Base-by-base conservation (phyloP, 2,888 invertebrate species). In the Frankliniella fusca region DNA sequence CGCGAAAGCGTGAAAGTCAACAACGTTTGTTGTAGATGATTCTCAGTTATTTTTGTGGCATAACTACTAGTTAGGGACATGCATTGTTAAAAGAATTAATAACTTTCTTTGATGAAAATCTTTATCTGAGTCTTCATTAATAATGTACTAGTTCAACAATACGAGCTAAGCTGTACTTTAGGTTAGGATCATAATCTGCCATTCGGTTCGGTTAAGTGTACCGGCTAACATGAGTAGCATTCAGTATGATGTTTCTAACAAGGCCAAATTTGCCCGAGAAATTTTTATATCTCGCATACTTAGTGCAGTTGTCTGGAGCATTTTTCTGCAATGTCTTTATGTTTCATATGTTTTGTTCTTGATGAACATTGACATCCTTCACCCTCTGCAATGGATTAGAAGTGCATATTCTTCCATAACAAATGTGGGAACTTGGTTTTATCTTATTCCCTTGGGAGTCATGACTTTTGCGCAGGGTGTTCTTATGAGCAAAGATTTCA, bases 401-500 rank as follows among this genome's bases (percentile, higher is more conserved):
- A 89, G 90, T 65, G 91, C 93, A 0, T 87, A 93, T 84, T 85
- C 89, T 23, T 90, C 92, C 20, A 88, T 94, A 83, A 89, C 91
- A 82, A 91, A 92, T 9, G 89, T 91, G 86, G 91, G 91, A 86
- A 93, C 93, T 87, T 92, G 92, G 89, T 87, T 93, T 0, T 93
- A 92, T 85, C 90, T 93, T 80, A 87, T 93, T 48, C 91, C 94
- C 0, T 90, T 94, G 27, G 89, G 91, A 18, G 86, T 90, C 48
- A 90, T 93, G 0, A 92, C 93, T 15, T 91, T 93, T 83, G 89
- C 93, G 10, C 94, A 94, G 88, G 93, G 94, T n/a, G 89, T 93
- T 76, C 90, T 93, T 61, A 92, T 93, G 86, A 93, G 93, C 80
- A 93, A 93, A 86, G 92, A 92, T 84, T 93, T 93, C 85, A 89